A percentile compares a stretch with the other conserved stretches of the same genome.
These are phyloP conservation scores for Halocaridina rubra DNA, from an alignment of 2,888 invertebrate species.

Conservation along the genomic window DNA sequence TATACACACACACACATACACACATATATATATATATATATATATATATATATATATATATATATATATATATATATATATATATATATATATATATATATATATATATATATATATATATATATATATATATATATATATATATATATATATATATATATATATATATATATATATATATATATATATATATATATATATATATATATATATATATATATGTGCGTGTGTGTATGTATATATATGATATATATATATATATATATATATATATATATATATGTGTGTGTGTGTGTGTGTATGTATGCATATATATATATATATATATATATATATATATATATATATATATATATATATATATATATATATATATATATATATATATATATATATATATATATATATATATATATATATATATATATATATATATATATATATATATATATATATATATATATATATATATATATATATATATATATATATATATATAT, in stretches of 20 bases:
- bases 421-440: neutral
- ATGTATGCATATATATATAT: neutral
- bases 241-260: slow-evolving; percentile 23
- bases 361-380: slow-evolving; percentile 24
- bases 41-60: neutral
- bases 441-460: neutral
- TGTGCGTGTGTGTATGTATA: neutral
- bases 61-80: neutral
- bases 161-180: neutral
- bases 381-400: slow-evolving; percentile 30
- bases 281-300: neutral
- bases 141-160: neutral
- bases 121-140: neutral
- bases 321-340: neutral
- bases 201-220: slow-evolving; percentile 2
- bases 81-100: neutral
- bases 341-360: neutral
- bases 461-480: neutral
- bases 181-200: slow-evolving; percentile 2
- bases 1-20: neutral
- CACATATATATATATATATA: neutral
- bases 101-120: neutral
- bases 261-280: slow-evolving; percentile 10
- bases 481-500: neutral
- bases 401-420: slow-evolving; percentile 23